These are phyloP conservation scores for Andinoacara biseriatus DNA, from an alignment of 2,113 vertebrate genomes.

Conservation along the genomic window DNA sequence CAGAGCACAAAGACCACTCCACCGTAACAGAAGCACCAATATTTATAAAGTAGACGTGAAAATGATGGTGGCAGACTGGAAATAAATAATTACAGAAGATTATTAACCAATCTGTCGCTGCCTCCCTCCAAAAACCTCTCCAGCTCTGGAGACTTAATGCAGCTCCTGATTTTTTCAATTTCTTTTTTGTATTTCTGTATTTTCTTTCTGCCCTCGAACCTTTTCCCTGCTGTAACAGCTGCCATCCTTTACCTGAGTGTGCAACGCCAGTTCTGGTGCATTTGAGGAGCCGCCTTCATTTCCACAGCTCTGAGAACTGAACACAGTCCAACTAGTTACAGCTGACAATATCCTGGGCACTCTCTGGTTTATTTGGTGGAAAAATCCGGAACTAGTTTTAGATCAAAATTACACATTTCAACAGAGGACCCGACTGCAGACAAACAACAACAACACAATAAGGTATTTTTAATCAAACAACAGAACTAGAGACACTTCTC, in stretches of 20 bases:
- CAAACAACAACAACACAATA: too few species aligned
- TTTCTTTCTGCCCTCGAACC: fast-evolving
- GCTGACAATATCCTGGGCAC: too few species aligned
- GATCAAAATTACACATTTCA: neutral
- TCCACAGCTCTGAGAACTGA: neutral
- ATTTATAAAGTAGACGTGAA: neutral
- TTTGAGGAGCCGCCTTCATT: too few species aligned
- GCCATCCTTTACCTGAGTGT: neutral
- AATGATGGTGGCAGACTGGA: neutral
- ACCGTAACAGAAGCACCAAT: neutral
- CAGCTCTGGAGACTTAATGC: neutral
- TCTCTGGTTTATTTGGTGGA: too few species aligned
- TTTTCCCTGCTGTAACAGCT: neutral
- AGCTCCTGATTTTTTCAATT: neutral
- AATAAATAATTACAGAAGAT: neutral
- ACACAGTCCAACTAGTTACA: neutral
- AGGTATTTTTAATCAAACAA: neutral
- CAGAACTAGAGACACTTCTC: neutral
- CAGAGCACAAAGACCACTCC: neutral
- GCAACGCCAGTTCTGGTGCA: too few species aligned
- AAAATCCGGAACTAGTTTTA: neutral
- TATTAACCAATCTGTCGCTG: neutral
- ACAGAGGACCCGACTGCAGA: neutral
- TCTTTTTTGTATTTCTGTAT: neutral
- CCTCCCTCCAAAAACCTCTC: neutral